A percentile compares a stretch with the other conserved stretches of the same genome.
Conservation (phyloP, 2,888 invertebrate species). For the Catonia carolina region DNA sequence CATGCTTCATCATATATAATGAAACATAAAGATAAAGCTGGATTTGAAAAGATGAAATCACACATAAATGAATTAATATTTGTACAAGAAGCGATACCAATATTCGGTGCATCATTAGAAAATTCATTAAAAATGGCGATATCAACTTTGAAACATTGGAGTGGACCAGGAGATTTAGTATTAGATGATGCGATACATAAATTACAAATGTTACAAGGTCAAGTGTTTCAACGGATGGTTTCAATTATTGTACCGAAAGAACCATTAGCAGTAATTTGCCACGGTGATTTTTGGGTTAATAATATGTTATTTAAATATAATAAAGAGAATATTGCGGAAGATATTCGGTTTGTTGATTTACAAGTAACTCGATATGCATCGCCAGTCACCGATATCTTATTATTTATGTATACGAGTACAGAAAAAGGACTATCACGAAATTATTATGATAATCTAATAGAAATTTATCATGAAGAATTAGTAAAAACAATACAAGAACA, state of each 20-base stretch:
- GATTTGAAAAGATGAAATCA: slow-evolving; percentile 19
- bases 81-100: slow-evolving; percentile 28
- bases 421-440: slow-evolving; percentile 29
- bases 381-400: slow-evolving; percentile 33
- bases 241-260: slow-evolving; percentile 28
- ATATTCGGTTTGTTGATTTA: slow-evolving; percentile 33
- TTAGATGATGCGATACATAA: slow-evolving; percentile 31
- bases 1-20: slow-evolving; percentile 35
- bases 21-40: slow-evolving; percentile 29
- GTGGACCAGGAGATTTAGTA: slow-evolving; percentile 17
- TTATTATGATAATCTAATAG: slow-evolving; percentile 34
- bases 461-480: slow-evolving; percentile 34
- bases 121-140: slow-evolving; percentile 30
- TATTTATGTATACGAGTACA: slow-evolving; percentile 34
- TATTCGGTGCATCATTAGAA: slow-evolving; percentile 32
- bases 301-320: slow-evolving; percentile 30
- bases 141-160: slow-evolving; percentile 23
- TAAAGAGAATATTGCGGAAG: slow-evolving; percentile 18
- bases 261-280: slow-evolving; percentile 31
- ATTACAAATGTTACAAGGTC: slow-evolving; percentile 28
- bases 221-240: slow-evolving; percentile 27
- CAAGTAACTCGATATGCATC: slow-evolving; percentile 35
- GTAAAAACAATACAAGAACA: slow-evolving; percentile 25
- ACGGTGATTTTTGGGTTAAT: slow-evolving; percentile 34
- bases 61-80: slow-evolving; percentile 30